These are phyloP conservation scores for Gavia stellata DNA, from an alignment of 2,113 vertebrate species.

Conservation along the genomic window DNA sequence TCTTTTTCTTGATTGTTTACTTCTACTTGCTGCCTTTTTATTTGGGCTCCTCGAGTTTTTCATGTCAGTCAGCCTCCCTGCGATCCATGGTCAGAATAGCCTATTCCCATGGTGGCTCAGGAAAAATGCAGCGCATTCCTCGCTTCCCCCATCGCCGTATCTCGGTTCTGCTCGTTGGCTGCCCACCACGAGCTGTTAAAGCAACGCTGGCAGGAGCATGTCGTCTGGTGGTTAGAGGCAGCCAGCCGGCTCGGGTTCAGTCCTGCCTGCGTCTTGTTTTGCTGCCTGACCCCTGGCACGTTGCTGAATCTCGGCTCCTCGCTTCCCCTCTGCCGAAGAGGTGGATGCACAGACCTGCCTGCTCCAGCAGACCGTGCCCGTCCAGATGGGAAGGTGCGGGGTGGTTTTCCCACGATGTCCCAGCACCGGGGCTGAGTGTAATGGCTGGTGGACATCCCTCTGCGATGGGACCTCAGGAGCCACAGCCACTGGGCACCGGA, in stretches of 20 bases:
- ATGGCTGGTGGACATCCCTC: rapidly evolving
- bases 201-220: neutral
- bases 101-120: neutral
- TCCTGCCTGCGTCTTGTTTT: neutral
- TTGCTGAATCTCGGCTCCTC: neutral
- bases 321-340: rapidly evolving
- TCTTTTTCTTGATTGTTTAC: neutral
- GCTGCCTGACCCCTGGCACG: neutral
- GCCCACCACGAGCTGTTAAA: neutral
- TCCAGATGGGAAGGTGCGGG: rapidly evolving
- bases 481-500: rapidly evolving
- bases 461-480: neutral
- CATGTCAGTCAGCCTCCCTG: neutral
- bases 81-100: rapidly evolving
- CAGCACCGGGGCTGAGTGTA: neutral
- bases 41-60: neutral
- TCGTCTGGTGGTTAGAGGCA: neutral
- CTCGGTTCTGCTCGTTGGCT: constrained; percentile 4
- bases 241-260: neutral
- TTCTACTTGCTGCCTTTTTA: neutral
- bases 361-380: rapidly evolving
- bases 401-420: neutral
- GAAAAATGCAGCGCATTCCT: neutral
- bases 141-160: neutral
- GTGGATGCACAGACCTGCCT: neutral